phyloP scores from a whole-genome alignment of 2,113 vertebrate genomes.

The Vombatus ursinus region DNA sequence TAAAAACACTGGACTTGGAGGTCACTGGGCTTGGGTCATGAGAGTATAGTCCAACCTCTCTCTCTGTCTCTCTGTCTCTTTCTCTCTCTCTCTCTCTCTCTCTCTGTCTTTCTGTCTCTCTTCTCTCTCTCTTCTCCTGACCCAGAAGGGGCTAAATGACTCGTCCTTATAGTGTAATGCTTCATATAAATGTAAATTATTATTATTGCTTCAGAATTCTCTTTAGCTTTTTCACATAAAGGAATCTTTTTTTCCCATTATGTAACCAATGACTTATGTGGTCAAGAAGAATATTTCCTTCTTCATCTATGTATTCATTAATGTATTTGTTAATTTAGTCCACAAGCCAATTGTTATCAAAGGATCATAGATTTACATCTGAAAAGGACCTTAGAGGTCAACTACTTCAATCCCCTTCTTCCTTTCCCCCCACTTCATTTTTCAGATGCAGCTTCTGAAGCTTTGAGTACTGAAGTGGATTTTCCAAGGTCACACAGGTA shows the following conservation, averaged over 20 bases:
- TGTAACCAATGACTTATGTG: background rate
- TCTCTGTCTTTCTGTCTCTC: too few relatives aligned
- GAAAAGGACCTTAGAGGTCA: background rate
- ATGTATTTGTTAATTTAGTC: background rate
- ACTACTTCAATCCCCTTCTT: background rate
- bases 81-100: too few relatives aligned
- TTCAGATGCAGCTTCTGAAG: background rate
- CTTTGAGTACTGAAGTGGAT: background rate
- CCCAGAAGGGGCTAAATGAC: too few relatives aligned
- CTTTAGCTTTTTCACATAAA: background rate
- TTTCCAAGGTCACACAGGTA: background rate
- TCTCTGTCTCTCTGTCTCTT: too few relatives aligned
- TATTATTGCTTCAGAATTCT: too few relatives aligned
- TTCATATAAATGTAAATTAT: too few relatives aligned
- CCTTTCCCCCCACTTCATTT: background rate
- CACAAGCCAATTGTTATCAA: background rate
- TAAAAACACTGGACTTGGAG: too few relatives aligned
- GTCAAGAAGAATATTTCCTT: too few relatives aligned
- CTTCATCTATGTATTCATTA: background rate
- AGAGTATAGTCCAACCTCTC: too few relatives aligned
- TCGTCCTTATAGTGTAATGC: too few relatives aligned
- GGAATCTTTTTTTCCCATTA: background rate
- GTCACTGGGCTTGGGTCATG: too few relatives aligned
- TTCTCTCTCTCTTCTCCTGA: too few relatives aligned
- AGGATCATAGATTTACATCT: background rate